Conservation (phyloP, 2,113 vertebrate species). For the Pipa parva region DNA sequence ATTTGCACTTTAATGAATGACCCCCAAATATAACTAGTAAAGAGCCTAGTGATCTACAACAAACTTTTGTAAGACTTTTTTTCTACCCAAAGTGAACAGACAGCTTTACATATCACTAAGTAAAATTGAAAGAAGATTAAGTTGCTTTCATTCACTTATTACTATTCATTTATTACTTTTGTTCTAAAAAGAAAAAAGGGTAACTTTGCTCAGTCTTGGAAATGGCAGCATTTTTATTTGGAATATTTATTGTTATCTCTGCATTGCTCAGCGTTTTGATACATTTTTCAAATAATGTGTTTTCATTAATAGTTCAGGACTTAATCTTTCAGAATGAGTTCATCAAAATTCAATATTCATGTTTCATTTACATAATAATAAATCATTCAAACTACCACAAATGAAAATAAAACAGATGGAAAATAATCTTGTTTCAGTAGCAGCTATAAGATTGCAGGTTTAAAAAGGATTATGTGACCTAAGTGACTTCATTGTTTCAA, state of each 20-base stretch:
- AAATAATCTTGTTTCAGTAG: constrained; percentile 42
- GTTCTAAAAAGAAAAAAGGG: too few relatives aligned
- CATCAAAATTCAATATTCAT: constrained; percentile 35
- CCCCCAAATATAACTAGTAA: too few relatives aligned
- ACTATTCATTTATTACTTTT: too few relatives aligned
- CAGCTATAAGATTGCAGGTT: constrained; percentile 37
- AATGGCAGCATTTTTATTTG: not conserved
- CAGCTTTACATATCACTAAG: too few relatives aligned
- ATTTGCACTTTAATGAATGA: too few relatives aligned
- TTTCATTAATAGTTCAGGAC: constrained; percentile 28
- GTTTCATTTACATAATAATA: constrained; percentile 36
- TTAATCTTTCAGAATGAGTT: constrained; percentile 35
- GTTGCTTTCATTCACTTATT: too few relatives aligned
- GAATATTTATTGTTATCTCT: not conserved
- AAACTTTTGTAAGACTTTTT: too few relatives aligned
- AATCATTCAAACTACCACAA: constrained; percentile 25
- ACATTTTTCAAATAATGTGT: not conserved
- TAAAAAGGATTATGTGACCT: constrained; percentile 43
- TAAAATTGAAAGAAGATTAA: too few relatives aligned
- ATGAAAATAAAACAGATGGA: constrained; percentile 37
- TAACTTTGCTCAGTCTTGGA: not conserved
- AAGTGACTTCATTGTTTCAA: constrained; percentile 38
- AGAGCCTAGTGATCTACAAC: too few relatives aligned
- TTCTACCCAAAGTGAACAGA: too few relatives aligned
- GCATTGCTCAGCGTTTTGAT: not conserved